These are phyloP conservation scores for Alectoris magna DNA, from an alignment of 2,797 vertebrate species.

Conservation along the genomic window DNA sequence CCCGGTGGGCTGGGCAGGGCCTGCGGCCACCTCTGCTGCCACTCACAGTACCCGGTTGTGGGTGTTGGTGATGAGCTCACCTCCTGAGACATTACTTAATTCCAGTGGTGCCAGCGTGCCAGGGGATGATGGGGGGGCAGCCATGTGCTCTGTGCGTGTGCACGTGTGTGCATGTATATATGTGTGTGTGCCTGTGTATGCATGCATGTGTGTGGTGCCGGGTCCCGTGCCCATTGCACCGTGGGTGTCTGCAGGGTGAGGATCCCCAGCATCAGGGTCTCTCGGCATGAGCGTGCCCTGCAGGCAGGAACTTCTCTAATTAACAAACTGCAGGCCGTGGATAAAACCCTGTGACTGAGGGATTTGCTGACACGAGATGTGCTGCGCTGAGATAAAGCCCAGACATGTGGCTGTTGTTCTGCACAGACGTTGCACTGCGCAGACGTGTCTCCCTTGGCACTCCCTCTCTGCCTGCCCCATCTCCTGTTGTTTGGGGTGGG, in stretches of 20 bases:
- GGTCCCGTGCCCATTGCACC: rapidly evolving
- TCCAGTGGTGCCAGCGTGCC: neutral
- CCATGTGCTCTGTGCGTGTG: neutral
- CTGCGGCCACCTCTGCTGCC: neutral
- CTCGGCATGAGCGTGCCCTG: rapidly evolving
- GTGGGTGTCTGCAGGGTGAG: neutral
- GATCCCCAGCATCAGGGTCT: neutral
- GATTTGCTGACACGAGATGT: neutral
- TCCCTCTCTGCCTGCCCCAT: rapidly evolving
- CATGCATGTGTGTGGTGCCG: neutral
- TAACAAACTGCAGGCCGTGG: neutral
- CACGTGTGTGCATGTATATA: no score
- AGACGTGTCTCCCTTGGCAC: rapidly evolving
- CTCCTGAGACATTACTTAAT: constrained; percentile 34
- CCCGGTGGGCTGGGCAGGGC: neutral
- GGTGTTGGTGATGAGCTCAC: constrained; percentile 9
- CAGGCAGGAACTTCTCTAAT: neutral
- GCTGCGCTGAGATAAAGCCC: neutral
- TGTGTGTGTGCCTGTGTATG: neutral
- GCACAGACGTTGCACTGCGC: neutral
- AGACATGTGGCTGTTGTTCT: neutral
- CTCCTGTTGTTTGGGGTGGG: no score
- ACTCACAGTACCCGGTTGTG: neutral
- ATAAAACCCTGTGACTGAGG: neutral
- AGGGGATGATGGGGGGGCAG: neutral